Evolutionary conservation across 2,113 vertebrate genomes (phyloP), one percentile per base, ranked within the genome.

Genomic region (Willisornis vidua): DNA sequence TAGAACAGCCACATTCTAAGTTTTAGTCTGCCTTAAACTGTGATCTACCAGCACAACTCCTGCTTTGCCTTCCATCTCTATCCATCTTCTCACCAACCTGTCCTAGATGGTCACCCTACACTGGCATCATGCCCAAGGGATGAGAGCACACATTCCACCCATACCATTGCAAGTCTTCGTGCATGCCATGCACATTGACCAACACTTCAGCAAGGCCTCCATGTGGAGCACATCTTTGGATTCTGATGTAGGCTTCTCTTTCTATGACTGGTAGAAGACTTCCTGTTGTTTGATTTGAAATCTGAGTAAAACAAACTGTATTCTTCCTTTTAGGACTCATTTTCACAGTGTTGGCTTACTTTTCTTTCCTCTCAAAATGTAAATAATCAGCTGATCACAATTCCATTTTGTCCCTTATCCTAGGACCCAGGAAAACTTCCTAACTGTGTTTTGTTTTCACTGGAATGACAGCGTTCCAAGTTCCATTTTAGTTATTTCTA

Each of bases 181-280:
- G 10, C 2, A 0, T 3, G 9, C 26, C 31, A 4, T 3, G 4
- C 0, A 0, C 16, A 3, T 25, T 22, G 37, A 63, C 22, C 11
- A 26, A 22, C 0, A 0, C 33, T 31, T 43, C 70, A 78, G 46
- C 22, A 55, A 35, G 17, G 24, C 19, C 16, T 87, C 24, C 6
- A 1, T 2, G 12, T 10, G 23, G 41, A 77, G n/a, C 13, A 63
- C 3, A 46, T 48, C 19, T 82, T 65, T 22, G 35, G 20, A 58
- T 49, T 25, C 26, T 29, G 19, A 6, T 35, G 35, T 90, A 86
- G 55, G 35, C 13, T 62, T 78, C 43, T 61, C 33, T n/a, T 75
- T 59, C n/a, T 41, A 51, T 1, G 2, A 25, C 31, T 43, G 49
- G 29, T 9, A 80, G 37, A 85, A 85, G n/a, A 33, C 41, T 66